Base-by-base conservation (phyloP, 2,797 vertebrate genomes). In the Artibeus lituratus region DNA sequence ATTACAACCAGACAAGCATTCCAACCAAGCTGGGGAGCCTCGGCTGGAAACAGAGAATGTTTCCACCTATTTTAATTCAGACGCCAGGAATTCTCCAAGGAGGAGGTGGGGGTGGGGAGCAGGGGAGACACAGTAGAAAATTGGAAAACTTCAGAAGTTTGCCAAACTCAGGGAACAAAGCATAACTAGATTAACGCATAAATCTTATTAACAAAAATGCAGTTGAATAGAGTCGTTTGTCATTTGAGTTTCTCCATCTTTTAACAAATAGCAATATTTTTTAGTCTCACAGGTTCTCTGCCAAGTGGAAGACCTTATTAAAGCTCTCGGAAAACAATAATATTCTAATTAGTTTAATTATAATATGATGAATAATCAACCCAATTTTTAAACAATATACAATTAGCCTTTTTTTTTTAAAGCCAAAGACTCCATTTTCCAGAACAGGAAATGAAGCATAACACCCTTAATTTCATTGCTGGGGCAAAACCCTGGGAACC, bases 301-400 rank as follows among this genome's bases (percentile, higher is more conserved):
- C 98, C 98, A 98, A 98, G 97, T 92, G 96, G 97, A 98, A 97
- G 97, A 97, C 97, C 98, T 98, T 98, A 98, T 98, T 98, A 98
- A 98, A 97, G 97, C 96, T 95, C 96, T 74, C 98, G 98, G 97
- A 98, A 98, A 98, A 98, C 98, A 98, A 98, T 96, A 98, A 97
- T 97, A 98, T 98, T 98, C 97, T 98, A 99, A 99, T 98, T 98
- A 98, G 98, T 98, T 98, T 98, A 99, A 98, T 98, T 98, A 98
- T 97, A 97, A 98, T 98, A 98, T 98, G 98, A 98, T 98, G 97
- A 98, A 98, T 98, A 98, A 98, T 98, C 98, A 98, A 97, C 97
- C 92, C 97, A 97, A 98, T 98, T 98, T 98, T 98, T 96, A 98
- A 98, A 98, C 98, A 98, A 98, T 98, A 96, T 95, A 96, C 97